These are phyloP conservation scores for Leucoraja ocellata DNA, from an alignment of 2,797 vertebrate species.

Conservation along the genomic window DNA sequence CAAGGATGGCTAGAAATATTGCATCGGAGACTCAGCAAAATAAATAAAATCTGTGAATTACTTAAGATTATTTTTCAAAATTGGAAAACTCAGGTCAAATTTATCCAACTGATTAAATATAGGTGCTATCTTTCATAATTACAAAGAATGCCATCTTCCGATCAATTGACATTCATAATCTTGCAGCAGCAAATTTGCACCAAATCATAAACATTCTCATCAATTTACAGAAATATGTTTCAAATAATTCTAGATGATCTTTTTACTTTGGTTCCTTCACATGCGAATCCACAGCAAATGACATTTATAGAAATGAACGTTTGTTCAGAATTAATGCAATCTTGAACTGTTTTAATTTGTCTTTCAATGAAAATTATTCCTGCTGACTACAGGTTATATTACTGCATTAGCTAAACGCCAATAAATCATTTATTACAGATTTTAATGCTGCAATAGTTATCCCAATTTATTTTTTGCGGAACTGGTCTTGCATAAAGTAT, in stretches of 20 bases:
- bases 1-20: not conserved
- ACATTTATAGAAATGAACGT: not conserved
- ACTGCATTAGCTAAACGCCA: not conserved
- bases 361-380: not conserved
- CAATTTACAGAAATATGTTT: not conserved
- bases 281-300: not conserved
- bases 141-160: not conserved
- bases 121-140: not conserved
- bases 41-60: not conserved
- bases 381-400: not conserved
- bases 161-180: not conserved
- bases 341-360: not conserved
- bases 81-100: not conserved
- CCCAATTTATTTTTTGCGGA: not conserved
- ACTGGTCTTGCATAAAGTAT: not conserved
- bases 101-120: not conserved
- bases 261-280: not conserved
- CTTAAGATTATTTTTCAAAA: not conserved
- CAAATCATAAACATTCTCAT: not conserved
- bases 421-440: not conserved
- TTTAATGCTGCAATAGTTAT: not conserved
- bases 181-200: not conserved
- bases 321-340: not conserved
- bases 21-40: not conserved
- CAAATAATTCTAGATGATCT: not conserved